Percentiles rank a stretch among this genome's conserved stretches.
Evolutionary conservation across 2,888 invertebrate species (phyloP).

Genomic region (Lasioglossum malachurum): DNA sequence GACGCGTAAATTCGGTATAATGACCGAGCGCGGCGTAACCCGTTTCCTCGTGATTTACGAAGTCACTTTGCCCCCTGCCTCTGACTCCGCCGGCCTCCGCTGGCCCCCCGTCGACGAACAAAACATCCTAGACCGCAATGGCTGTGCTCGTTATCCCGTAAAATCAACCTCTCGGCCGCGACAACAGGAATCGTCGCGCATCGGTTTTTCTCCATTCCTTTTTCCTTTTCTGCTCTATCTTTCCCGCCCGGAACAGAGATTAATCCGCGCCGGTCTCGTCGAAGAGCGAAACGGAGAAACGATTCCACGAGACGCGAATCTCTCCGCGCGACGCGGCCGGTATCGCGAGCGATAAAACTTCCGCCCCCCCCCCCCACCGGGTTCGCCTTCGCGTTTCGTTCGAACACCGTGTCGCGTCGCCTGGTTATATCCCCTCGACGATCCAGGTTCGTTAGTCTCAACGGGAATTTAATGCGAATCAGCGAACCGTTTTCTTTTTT

Average conservation of each 20-base stretch:
- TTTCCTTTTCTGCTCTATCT: not conserved
- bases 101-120: conserved; percentile 56
- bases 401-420: not conserved
- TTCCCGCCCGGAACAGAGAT: not conserved
- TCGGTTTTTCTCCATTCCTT: not conserved
- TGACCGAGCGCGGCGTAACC: conserved; percentile 63
- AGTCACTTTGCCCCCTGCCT: conserved; percentile 67
- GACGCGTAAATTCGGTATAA: conserved; percentile 71
- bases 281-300: not conserved
- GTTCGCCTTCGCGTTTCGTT: not conserved
- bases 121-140: conserved; percentile 73
- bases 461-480: conserved; percentile 9
- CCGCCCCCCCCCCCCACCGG: not conserved
- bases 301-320: not conserved
- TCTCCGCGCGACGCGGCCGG: not conserved
- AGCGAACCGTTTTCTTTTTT: conserved; percentile 2
- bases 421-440: not conserved
- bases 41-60: conserved; percentile 77
- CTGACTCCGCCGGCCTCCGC: not conserved
- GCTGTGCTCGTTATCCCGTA: conserved; percentile 69
- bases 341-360: not conserved
- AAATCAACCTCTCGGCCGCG: conserved; percentile 54
- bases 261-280: not conserved
- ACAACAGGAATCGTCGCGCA: conserved; percentile 32
- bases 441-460: conserved; percentile 15